Conservation (phyloP, 2,113 vertebrate genomes). For the Panthera tigris region DNA sequence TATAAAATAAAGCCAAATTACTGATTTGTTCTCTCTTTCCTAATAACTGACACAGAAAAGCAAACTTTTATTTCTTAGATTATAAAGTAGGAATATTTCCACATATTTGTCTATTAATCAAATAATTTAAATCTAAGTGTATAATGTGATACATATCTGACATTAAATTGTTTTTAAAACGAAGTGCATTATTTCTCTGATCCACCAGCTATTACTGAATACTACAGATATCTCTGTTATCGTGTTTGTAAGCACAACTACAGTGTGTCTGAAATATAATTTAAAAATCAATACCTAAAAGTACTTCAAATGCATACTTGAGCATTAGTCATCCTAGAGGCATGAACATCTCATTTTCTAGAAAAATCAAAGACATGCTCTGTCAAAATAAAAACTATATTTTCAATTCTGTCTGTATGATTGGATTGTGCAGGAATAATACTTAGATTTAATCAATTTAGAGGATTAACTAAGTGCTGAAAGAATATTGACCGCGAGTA, state of each 20-base stretch:
- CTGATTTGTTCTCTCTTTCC: background rate
- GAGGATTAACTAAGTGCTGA: background rate
- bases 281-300: slow-evolving; percentile 63
- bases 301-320: slow-evolving; percentile 36
- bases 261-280: slow-evolving; percentile 47
- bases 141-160: background rate
- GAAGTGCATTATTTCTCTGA: slow-evolving; percentile 35
- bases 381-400: slow-evolving; percentile 36
- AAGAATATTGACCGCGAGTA: slow-evolving; percentile 12
- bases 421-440: background rate
- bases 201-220: background rate
- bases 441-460: background rate
- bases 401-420: slow-evolving; percentile 38
- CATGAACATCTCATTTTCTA: slow-evolving; percentile 26
- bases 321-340: background rate
- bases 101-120: background rate
- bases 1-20: background rate
- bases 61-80: background rate
- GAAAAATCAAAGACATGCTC: slow-evolving; percentile 45
- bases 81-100: background rate
- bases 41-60: background rate
- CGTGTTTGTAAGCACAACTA: background rate
- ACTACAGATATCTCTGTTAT: background rate
- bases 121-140: background rate
- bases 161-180: slow-evolving; percentile 23